A percentile compares a stretch with the other conserved stretches of the same genome.
phyloP scores from a whole-genome alignment of 2,113 vertebrate genomes.

The Gallinago jamesoni region DNA sequence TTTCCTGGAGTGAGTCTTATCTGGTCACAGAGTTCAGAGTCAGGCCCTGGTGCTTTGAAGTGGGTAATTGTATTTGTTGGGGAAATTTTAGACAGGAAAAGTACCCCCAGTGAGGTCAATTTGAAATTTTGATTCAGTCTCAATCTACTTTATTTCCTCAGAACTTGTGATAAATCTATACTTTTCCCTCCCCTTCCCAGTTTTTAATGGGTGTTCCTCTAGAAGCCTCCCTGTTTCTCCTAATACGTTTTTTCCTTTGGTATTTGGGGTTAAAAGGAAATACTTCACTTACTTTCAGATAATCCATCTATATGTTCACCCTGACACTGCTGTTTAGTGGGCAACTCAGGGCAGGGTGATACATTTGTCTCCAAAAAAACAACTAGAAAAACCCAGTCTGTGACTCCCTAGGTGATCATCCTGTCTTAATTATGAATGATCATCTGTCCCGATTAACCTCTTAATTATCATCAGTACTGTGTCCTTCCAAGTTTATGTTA shows the following conservation, averaged over 20 bases:
- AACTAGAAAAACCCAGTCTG: not conserved
- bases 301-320: not conserved
- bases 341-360: not conserved
- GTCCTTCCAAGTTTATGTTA: not conserved
- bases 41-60: not conserved
- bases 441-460: not conserved
- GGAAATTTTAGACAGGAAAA: not conserved
- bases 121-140: not conserved
- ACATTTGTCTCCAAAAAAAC: not conserved
- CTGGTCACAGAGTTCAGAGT: not conserved
- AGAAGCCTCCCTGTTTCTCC: not conserved
- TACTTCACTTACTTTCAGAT: not conserved
- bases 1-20: not conserved
- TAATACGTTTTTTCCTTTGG: not conserved
- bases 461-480: not conserved
- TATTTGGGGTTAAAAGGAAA: not conserved
- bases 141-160: not conserved
- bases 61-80: not conserved
- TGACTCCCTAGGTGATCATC: not conserved
- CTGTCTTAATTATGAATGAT: not conserved
- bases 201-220: not conserved
- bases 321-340: not conserved
- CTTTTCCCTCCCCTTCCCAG: not conserved
- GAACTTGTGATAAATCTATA: not conserved
- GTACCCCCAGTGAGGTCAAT: not conserved